Evolutionary conservation across 2,888 invertebrate species (phyloP).

Genomic region (Hofmannophila pseudospretella): DNA sequence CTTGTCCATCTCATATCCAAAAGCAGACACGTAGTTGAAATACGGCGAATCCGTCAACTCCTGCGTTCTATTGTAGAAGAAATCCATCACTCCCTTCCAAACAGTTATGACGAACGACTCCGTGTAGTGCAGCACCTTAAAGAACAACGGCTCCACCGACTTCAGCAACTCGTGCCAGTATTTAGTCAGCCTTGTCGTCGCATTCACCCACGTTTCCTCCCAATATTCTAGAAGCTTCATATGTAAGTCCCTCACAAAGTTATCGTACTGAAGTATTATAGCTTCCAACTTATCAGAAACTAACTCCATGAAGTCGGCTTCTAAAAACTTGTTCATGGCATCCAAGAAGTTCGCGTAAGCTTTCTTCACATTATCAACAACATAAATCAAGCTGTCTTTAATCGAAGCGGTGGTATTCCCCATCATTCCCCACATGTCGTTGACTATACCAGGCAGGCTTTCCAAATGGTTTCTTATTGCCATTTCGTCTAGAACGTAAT

Average conservation of each 20-base stretch:
- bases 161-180: conserved; percentile 87
- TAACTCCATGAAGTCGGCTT: conserved; percentile 86
- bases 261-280: conserved; percentile 86
- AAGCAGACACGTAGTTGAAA: conserved; percentile 87
- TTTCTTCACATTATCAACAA: conserved; percentile 83
- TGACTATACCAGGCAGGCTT: conserved; percentile 86
- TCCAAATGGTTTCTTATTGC: conserved; percentile 87
- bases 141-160: conserved; percentile 86
- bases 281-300: conserved; percentile 82
- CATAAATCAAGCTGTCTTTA: conserved; percentile 85
- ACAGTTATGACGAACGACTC: conserved; percentile 86
- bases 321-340: conserved; percentile 82
- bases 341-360: conserved; percentile 84
- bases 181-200: conserved; percentile 78
- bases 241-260: conserved; percentile 86
- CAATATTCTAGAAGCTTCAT: conserved; percentile 80
- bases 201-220: conserved; percentile 85
- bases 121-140: conserved; percentile 85
- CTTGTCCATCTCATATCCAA: conserved; percentile 87
- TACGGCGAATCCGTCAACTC: conserved; percentile 89
- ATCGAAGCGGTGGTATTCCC: conserved; percentile 89
- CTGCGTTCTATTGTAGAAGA: conserved; percentile 87
- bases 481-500: conserved; percentile 86
- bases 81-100: conserved; percentile 86
- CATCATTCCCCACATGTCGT: conserved; percentile 91